These are phyloP conservation scores for Chloebia gouldiae DNA, from an alignment of 2,113 vertebrate species.

Conservation along the genomic window DNA sequence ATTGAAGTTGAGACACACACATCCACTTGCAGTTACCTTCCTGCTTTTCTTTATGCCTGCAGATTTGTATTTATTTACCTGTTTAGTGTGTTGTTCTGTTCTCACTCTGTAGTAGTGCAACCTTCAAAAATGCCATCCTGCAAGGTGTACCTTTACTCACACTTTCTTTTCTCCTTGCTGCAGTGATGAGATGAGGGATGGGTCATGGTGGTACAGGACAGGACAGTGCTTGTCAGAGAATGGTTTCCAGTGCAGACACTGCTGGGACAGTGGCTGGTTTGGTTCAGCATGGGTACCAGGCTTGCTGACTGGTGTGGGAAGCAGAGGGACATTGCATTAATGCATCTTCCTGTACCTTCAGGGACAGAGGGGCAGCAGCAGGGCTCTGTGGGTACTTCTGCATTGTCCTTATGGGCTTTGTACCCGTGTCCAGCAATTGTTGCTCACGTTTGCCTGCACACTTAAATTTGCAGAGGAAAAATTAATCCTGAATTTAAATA, in stretches of 20 bases:
- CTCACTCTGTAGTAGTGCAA: not conserved
- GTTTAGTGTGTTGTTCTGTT: not conserved
- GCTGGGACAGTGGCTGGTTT: not conserved
- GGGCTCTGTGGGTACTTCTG: not conserved
- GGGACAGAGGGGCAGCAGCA: not conserved
- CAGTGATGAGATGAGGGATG: not conserved
- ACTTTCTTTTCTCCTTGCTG: not conserved
- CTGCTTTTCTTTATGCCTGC: not conserved
- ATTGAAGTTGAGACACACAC: not conserved
- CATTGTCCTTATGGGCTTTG: accelerated
- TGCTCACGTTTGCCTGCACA: not conserved
- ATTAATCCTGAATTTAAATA: not conserved
- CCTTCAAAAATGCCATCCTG: not conserved
- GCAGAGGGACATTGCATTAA: not conserved
- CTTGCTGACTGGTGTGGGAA: accelerated
- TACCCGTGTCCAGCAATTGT: accelerated
- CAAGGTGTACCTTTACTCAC: not conserved
- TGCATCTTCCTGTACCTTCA: not conserved
- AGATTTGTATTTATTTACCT: not conserved
- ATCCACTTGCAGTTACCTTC: not conserved
- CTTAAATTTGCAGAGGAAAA: not conserved
- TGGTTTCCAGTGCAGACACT: accelerated
- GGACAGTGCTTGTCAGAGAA: not conserved
- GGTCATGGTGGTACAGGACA: not conserved
- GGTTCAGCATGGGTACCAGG: accelerated